Base-by-base conservation (phyloP, 37 sponge, comb jelly and placozoan genomes). In the Chondrosia reniformis region DNA sequence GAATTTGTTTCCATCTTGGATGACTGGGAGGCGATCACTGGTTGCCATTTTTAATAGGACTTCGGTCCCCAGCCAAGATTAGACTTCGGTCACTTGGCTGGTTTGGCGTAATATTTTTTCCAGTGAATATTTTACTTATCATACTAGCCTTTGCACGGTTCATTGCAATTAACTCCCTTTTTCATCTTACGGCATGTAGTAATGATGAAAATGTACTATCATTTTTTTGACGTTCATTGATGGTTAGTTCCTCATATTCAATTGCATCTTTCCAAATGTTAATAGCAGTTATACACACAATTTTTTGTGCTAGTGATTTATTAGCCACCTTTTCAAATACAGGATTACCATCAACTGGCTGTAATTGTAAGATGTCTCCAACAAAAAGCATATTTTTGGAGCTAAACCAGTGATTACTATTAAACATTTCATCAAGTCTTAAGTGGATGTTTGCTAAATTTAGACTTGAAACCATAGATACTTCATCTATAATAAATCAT, bases 201-300 rank as follows among this genome's bases (percentile, higher is more conserved):
- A 64, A 19, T 33, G 25, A 19, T 4, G 19, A 27, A 10, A 57
- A 78, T 63, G 15, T 38, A n/a, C 13, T 33, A 67, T 83, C 87
- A n/a, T 45, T 45, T 42, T 71, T 75, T 43, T 91, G 87, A 27
- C 87, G 81, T 74, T 85, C 86, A 83, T 92, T 92, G 41, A 79
- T 88, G 34, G 76, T 88, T 12, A 87, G 76, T 38, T 87, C 88
- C 30, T 78, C 79, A 63, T 78, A 78, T 13, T 41, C 63, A 40
- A 63, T 34, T 46, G 65, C 32, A 10, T 62, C 65, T 6, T 24
- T 49, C 76, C 76, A 75, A 12, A 75, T 75, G 76, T 75, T 75
- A n/a, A 75, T 37, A 0, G 76, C 30, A 31, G 76, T 49, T 10
- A 46, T 22, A 25, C 76, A 52, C 30, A 46, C 76, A 31, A 75